Percentiles rank a stretch among this genome's conserved stretches.
Conservation (phyloP, 1,140 invertebrate species). For the Cepaea nemoralis region DNA sequence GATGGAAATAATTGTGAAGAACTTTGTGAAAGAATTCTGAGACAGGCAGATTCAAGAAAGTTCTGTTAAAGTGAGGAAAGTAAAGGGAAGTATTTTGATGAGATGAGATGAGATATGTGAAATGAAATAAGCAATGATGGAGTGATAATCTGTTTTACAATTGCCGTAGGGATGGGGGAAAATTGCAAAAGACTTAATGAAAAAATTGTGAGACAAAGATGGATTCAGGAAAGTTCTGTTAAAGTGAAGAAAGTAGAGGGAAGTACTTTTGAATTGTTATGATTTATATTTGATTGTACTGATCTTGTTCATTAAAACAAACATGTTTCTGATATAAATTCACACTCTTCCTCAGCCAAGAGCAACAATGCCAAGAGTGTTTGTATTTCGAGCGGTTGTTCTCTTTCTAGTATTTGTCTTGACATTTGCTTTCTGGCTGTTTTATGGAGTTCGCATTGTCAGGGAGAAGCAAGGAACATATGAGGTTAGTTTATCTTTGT, state of each 20-base stretch:
- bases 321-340: not conserved
- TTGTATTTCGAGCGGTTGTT: slow-evolving; percentile 89
- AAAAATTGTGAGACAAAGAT: not conserved
- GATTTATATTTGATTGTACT: not conserved
- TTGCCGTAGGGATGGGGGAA: no score
- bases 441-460: slow-evolving; percentile 88
- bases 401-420: slow-evolving; percentile 90
- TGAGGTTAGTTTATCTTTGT: slow-evolving; percentile 43
- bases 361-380: slow-evolving; percentile 93
- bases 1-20: no score
- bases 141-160: no score
- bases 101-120: no score
- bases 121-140: no score
- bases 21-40: no score
- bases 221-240: no score
- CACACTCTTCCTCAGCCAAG: slow-evolving; percentile 52
- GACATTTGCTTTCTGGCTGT: slow-evolving; percentile 96
- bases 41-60: no score
- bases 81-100: no score
- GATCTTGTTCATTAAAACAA: not conserved
- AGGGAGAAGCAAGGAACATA: slow-evolving; percentile 56
- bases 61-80: no score
- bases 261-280: not conserved
- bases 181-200: not conserved
- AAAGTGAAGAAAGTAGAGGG: not conserved